These are phyloP conservation scores for Creontiades dilutus DNA, from an alignment of 2,888 invertebrate genomes.

Conservation along the genomic window DNA sequence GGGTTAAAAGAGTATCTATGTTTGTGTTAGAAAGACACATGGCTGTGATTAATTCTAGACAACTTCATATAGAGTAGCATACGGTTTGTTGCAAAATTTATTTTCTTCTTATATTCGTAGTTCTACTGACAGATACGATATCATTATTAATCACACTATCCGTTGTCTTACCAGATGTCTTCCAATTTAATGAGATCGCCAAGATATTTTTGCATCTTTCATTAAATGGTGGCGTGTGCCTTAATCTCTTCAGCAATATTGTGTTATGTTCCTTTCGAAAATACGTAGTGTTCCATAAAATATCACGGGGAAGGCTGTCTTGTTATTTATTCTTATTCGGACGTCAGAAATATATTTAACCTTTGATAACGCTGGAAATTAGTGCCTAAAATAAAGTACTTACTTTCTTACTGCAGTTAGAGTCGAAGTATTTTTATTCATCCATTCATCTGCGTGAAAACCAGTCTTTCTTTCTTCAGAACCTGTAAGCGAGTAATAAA, in stretches of 20 bases:
- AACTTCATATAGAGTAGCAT: slow-evolving; percentile 42
- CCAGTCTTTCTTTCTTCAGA: no score
- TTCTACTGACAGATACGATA: background rate
- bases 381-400: slow-evolving; percentile 68
- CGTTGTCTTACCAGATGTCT: background rate
- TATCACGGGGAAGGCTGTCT: background rate
- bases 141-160: background rate
- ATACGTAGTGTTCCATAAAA: background rate
- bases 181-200: background rate
- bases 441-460: background rate
- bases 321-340: slow-evolving; percentile 15
- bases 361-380: slow-evolving; percentile 24
- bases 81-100: slow-evolving; percentile 36
- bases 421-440: background rate
- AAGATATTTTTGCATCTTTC: background rate
- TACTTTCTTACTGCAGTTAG: slow-evolving; percentile 43
- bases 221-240: slow-evolving; percentile 27
- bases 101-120: background rate
- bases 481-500: no score
- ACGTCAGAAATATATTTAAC: background rate
- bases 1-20: slow-evolving; percentile 28
- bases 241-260: slow-evolving; percentile 21
- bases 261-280: background rate
- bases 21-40: slow-evolving; percentile 68
- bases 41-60: slow-evolving; percentile 70